Evolutionary conservation across 1,140 invertebrate species (phyloP).

Genomic region (Platorchestia sp.): DNA sequence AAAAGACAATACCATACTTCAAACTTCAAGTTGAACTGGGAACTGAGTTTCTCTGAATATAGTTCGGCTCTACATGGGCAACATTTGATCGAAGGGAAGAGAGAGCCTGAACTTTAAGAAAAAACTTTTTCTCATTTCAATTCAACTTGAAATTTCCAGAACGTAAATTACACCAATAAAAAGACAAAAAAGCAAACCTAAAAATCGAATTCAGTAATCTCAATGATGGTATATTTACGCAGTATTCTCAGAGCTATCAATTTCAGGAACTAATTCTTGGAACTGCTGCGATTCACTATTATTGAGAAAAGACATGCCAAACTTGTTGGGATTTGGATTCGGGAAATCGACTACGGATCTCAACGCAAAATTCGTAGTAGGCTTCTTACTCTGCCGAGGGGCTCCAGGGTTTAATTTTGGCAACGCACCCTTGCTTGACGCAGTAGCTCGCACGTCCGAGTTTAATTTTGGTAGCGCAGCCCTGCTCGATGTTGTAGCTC

Average conservation of each 20-base stretch:
- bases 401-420: background rate
- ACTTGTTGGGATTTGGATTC: background rate
- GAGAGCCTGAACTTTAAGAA: background rate
- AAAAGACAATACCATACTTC: background rate
- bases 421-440: background rate
- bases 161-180: background rate
- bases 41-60: background rate
- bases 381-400: background rate
- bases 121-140: background rate
- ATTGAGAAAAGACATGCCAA: background rate
- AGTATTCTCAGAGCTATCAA: background rate
- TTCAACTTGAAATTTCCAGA: background rate
- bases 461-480: background rate
- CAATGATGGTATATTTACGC: background rate
- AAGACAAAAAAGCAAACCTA: background rate
- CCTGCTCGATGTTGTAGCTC: background rate
- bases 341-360: background rate
- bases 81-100: background rate
- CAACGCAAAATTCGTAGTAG: background rate
- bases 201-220: background rate
- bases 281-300: background rate
- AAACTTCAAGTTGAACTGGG: background rate
- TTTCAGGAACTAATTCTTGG: background rate
- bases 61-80: background rate
- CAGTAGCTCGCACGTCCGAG: background rate